Percentiles rank a stretch among this genome's conserved stretches.
Evolutionary conservation across 2,797 vertebrate genomes (phyloP).

Genomic region (Leuciscus waleckii): DNA sequence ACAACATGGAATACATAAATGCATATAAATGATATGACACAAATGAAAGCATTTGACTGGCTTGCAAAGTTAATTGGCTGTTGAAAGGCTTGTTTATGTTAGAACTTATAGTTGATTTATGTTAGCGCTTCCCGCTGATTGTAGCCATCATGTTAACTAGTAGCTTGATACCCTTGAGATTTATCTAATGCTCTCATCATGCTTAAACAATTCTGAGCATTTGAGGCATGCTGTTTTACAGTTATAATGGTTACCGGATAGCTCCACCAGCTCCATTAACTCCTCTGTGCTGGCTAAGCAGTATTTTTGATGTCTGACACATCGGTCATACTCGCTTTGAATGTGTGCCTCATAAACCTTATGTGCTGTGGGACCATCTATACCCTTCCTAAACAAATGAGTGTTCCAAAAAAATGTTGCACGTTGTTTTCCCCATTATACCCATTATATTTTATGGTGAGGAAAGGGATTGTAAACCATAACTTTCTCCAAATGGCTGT

Average conservation of each 20-base stretch:
- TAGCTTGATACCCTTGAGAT: slow-evolving; percentile 15
- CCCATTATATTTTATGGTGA: slow-evolving; percentile 30
- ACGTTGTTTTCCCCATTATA: slow-evolving; percentile 11
- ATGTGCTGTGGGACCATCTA: slow-evolving; percentile 13
- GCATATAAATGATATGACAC: slow-evolving; percentile 9
- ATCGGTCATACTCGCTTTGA: slow-evolving; percentile 53
- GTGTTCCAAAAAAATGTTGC: slow-evolving; percentile 25
- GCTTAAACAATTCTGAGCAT: slow-evolving; percentile 28
- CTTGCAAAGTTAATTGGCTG: neutral
- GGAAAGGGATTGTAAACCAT: slow-evolving; percentile 22
- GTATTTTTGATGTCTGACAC: slow-evolving; percentile 43
- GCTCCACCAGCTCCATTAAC: slow-evolving; percentile 51
- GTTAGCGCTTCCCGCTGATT: neutral
- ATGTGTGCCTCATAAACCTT: slow-evolving; percentile 28
- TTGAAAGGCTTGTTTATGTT: slow-evolving; percentile 1
- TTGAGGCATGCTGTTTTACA: slow-evolving; percentile 40
- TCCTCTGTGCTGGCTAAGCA: slow-evolving; percentile 50
- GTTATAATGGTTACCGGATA: slow-evolving; percentile 42
- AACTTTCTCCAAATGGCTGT: slow-evolving; percentile 52
- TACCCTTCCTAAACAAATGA: neutral
- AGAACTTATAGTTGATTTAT: slow-evolving; percentile 13
- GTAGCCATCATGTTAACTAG: slow-evolving; percentile 13
- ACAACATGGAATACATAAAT: neutral
- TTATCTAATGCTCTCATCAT: neutral
- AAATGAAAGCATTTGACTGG: neutral